Base-by-base conservation (phyloP, 1,140 invertebrate genomes). In the Drosophila bifasciata region DNA sequence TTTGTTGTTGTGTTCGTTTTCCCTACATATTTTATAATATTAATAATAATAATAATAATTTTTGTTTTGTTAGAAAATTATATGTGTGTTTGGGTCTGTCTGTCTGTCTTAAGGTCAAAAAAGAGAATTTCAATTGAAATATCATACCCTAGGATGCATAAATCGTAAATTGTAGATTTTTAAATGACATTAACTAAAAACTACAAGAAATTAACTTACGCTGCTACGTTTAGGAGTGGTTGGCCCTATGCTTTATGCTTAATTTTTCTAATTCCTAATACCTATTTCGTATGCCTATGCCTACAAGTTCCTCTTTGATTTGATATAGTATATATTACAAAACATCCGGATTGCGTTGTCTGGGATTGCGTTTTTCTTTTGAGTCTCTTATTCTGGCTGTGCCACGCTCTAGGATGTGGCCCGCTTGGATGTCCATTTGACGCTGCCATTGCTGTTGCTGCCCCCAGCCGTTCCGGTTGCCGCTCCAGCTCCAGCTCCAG, bases 181-280 rank as follows among this genome's bases (percentile, higher is more conserved):
- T 46, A 56, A 67, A 52, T 36, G 11, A 36, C 11, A 36, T 11
- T 36, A 13, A 36, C 32, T 36, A 13, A 51, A 51, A 80, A 55
- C 56, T 80, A 80, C 43, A 49, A 19, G 66, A 79, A 62, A 83
- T 56, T 66, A 84, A 72, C 76, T 76, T 85, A 84, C 11, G 17
- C 16, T 36, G 9, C 53, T 59, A 56, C 56, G 9, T 50, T 50
- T 59, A 56, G 32, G 56, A 41, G 36, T 72, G 2, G 2, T 43
- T 51, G 39, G 21, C 41, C 32, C 32, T 36, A 36, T 36, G 11
- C 32, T 36, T 13, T 36, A 36, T 36, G 32, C 11, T 13, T 36
- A 36, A n/a, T n/a, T 36, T 28, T 7, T 8, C 28, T 28, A 28
- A 7, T 6, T 32, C 23, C 5, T 25, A 25, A 6, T n/a, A n/a